Percentiles rank a stretch among this genome's conserved stretches.
Evolutionary conservation across 2,113 vertebrate species (phyloP).

Genomic region (Aramus guarauna): DNA sequence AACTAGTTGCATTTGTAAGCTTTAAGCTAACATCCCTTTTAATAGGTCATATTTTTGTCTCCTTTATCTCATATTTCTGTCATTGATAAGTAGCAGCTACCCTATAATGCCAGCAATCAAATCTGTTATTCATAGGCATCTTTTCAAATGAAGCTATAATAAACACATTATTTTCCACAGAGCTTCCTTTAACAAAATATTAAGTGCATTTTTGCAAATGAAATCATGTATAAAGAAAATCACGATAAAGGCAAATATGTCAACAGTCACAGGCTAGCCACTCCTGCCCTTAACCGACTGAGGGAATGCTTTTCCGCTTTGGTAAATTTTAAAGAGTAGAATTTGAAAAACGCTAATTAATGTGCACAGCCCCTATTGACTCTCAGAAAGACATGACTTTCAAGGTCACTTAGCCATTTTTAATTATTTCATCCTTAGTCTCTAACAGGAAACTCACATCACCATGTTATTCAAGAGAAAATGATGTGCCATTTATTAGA

Average conservation of each 20-base stretch:
- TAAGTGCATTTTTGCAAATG: not conserved
- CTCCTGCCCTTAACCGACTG: not conserved
- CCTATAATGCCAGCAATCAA: not conserved
- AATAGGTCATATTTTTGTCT: not conserved
- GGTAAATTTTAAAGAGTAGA: slow-evolving; percentile 19
- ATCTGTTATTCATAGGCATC: not conserved
- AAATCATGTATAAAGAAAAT: not conserved
- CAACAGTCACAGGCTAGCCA: not conserved
- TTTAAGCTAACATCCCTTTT: not conserved
- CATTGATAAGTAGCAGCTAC: not conserved
- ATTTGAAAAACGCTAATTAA: slow-evolving; percentile 32
- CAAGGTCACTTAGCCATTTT: slow-evolving; percentile 19
- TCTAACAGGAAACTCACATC: not conserved
- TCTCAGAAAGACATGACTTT: not conserved
- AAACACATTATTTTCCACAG: not conserved
- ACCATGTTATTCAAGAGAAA: not conserved
- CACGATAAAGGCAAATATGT: not conserved
- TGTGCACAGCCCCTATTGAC: not conserved
- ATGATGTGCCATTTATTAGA: not conserved
- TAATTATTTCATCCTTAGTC: slow-evolving; percentile 13
- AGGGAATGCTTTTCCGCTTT: not conserved
- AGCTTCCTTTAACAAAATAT: not conserved
- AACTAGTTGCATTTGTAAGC: not conserved
- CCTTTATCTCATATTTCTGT: not conserved
- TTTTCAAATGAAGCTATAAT: not conserved